Conservation (phyloP, 2,888 invertebrate species). For the Stenodera caucasica region DNA sequence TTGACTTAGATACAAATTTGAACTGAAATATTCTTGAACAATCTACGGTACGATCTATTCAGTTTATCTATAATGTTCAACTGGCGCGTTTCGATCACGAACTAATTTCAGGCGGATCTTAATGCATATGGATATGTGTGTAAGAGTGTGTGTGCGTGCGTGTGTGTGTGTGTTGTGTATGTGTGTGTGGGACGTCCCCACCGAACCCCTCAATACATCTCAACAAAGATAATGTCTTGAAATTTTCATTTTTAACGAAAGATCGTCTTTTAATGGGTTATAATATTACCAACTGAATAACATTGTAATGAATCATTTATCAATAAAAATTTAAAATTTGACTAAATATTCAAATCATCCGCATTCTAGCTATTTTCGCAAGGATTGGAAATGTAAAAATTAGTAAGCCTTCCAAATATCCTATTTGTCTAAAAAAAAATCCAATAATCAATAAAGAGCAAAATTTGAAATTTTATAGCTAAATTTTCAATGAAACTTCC, state of each 20-base stretch:
- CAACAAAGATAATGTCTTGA: not conserved
- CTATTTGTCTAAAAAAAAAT: no score
- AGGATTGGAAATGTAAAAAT: no score
- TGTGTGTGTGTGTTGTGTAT: slow-evolving; percentile 22
- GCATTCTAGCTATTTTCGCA: no score
- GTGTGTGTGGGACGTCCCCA: slow-evolving; percentile 42
- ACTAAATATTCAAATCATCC: no score
- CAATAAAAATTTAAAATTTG: no score
- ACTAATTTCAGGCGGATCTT: slow-evolving; percentile 39
- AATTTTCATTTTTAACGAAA: not conserved
- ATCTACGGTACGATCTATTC: not conserved
- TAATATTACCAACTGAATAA: not conserved
- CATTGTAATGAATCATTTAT: not conserved
- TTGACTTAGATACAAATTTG: slow-evolving; percentile 13
- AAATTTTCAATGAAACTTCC: no score
- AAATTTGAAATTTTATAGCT: no score
- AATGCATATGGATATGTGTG: slow-evolving; percentile 26
- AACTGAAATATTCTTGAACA: not conserved
- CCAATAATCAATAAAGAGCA: no score
- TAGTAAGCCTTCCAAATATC: no score
- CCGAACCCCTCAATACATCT: slow-evolving; percentile 21
- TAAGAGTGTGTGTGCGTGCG: not conserved
- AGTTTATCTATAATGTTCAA: slow-evolving; percentile 12
- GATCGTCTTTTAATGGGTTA: not conserved
- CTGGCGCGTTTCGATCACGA: slow-evolving; percentile 17